Percentiles rank a stretch among this genome's conserved stretches.
Evolutionary conservation across 1,140 invertebrate genomes (phyloP).

Genomic region (Bombus huntii): DNA sequence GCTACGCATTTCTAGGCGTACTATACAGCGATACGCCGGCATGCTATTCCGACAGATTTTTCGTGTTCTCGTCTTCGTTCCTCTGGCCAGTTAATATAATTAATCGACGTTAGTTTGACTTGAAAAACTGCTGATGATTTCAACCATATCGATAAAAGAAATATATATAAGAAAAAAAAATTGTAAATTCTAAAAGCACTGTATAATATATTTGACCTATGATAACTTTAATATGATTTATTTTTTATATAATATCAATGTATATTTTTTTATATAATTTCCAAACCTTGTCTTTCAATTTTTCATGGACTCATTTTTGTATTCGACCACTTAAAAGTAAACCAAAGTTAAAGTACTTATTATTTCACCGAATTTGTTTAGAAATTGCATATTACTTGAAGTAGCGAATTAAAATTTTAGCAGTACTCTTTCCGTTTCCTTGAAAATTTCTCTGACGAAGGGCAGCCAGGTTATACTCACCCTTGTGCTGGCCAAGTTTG

Average conservation of each 20-base stretch:
- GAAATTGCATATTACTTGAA: constrained; percentile 76
- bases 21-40: background rate
- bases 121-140: too few species aligned
- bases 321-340: background rate
- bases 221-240: too few species aligned
- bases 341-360: constrained; percentile 77
- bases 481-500: constrained; percentile 53
- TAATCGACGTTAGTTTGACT: too few species aligned
- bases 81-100: too few species aligned
- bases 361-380: constrained; percentile 72
- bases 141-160: too few species aligned
- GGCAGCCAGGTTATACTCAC: constrained; percentile 38
- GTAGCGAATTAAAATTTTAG: constrained; percentile 79
- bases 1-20: background rate
- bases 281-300: background rate
- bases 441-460: constrained; percentile 52
- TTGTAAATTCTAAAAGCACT: too few species aligned
- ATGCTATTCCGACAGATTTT: too few species aligned
- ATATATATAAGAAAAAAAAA: too few species aligned
- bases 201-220: too few species aligned
- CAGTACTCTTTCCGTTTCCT: constrained; percentile 21
- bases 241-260: background rate
- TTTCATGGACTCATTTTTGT: background rate
- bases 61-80: too few species aligned
- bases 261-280: background rate